These are phyloP conservation scores for Xiphophorus birchmanni DNA, from an alignment of 2,797 vertebrate species.

Conservation along the genomic window DNA sequence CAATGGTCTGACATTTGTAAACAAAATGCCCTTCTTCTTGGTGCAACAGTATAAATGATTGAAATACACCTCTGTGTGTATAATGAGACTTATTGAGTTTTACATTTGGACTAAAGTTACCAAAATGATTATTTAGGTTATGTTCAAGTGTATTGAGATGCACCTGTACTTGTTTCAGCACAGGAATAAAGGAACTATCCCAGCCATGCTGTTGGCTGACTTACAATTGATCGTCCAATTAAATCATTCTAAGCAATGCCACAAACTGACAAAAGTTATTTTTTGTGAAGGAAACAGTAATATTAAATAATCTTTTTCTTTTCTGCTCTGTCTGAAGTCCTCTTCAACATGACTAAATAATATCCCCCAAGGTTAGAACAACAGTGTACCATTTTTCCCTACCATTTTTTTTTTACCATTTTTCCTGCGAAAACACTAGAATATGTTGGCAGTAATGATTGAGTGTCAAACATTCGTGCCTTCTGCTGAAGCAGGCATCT, in stretches of 20 bases:
- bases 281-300: slow-evolving; percentile 4
- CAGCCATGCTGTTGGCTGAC: neutral
- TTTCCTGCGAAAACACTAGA: slow-evolving; percentile 5
- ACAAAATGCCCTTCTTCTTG: neutral
- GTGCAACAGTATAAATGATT: neutral
- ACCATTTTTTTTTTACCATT: slow-evolving; percentile 8
- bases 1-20: neutral
- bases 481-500: neutral
- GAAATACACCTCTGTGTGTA: neutral
- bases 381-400: slow-evolving; percentile 31
- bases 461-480: slow-evolving; percentile 1
- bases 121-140: neutral
- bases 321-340: slow-evolving; percentile 22
- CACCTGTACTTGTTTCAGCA: neutral
- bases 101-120: neutral
- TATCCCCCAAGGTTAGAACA: slow-evolving; percentile 36
- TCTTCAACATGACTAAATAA: slow-evolving; percentile 16
- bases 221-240: neutral
- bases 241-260: neutral
- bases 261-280: neutral
- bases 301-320: neutral
- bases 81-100: neutral
- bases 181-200: neutral
- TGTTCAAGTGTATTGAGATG: neutral
- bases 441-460: slow-evolving; percentile 22